Percentiles rank a stretch among this genome's conserved stretches.
Conservation (phyloP, 2,113 vertebrate genomes). For the Pelmatolapia mariae region DNA sequence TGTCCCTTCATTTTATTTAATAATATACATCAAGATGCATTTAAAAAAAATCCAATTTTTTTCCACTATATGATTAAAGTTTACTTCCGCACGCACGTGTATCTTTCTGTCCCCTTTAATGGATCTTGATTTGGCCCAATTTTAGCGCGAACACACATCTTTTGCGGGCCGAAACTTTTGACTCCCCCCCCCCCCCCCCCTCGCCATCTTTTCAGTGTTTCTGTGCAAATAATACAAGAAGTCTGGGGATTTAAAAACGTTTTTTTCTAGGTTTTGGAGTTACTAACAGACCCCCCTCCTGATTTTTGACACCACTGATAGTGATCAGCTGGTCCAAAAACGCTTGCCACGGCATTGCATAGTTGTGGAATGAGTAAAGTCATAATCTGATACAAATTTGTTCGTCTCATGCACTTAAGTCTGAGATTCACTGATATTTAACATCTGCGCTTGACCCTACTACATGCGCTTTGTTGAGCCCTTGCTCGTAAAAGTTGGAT, state of each 20-base stretch:
- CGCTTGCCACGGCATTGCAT: background rate
- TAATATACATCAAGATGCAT: background rate
- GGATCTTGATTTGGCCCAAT: background rate
- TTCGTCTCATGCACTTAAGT: background rate
- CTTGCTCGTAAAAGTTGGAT: slow-evolving; percentile 22
- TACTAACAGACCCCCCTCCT: background rate
- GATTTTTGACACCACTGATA: background rate
- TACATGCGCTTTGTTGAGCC: background rate
- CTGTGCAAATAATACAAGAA: slow-evolving; percentile 26
- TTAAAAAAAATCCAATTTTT: background rate
- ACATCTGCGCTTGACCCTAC: slow-evolving; percentile 9
- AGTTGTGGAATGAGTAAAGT: background rate
- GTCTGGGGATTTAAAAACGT: background rate
- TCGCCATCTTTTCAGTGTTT: background rate
- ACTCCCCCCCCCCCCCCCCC: background rate
- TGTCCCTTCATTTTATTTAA: background rate
- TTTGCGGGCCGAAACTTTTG: background rate
- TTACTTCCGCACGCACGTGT: background rate
- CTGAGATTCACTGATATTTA: background rate
- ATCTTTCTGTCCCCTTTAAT: background rate
- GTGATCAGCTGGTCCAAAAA: background rate
- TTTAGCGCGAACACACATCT: background rate
- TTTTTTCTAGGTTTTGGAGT: background rate
- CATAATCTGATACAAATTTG: background rate
- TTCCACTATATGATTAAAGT: background rate